Conservation (phyloP, 2,113 vertebrate genomes). For the Thinocorus orbignyianus region DNA sequence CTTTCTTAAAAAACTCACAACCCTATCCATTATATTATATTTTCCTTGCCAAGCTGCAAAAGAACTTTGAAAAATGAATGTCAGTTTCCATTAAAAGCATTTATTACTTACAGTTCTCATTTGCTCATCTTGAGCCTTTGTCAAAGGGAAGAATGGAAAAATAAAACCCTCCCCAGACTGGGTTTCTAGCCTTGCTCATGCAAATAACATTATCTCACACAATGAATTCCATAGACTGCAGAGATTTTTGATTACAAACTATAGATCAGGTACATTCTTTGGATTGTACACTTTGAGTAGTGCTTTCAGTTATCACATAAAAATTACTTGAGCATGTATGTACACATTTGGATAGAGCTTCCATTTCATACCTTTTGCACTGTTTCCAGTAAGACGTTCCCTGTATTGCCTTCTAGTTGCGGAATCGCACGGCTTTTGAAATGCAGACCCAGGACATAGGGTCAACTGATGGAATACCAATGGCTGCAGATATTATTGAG, state of each 20-base stretch:
- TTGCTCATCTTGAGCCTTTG: not conserved
- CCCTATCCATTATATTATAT: not conserved
- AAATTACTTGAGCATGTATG: not conserved
- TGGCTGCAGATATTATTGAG: not conserved
- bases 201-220: not conserved
- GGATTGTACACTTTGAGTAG: not conserved
- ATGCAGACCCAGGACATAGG: not conserved
- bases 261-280: not conserved
- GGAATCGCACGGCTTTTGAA: not conserved
- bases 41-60: not conserved
- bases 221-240: not conserved
- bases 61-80: not conserved
- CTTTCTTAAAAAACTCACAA: not conserved
- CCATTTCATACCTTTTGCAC: not conserved
- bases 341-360: not conserved
- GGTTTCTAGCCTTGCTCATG: not conserved
- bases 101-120: not conserved
- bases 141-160: not conserved
- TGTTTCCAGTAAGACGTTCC: not conserved
- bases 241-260: not conserved
- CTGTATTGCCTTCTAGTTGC: not conserved
- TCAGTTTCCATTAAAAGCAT: not conserved
- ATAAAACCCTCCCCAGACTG: not conserved
- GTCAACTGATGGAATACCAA: not conserved
- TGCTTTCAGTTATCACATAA: not conserved